These are phyloP conservation scores for Rhabdornis inornatus DNA, from an alignment of 2,113 vertebrate genomes.

Conservation along the genomic window DNA sequence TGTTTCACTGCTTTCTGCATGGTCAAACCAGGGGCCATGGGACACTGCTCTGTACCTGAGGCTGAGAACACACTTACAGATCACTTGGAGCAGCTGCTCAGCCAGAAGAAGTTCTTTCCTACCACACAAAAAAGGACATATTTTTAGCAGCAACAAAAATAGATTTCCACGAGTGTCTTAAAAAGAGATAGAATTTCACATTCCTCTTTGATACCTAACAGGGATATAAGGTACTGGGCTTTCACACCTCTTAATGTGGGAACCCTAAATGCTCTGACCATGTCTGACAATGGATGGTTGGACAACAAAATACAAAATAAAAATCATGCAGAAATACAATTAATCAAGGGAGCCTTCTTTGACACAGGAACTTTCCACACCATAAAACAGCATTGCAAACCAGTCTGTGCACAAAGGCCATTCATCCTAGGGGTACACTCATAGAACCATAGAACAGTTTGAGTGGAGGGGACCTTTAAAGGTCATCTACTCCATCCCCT, in stretches of 20 bases:
- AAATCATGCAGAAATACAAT: conserved; percentile 14
- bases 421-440: background rate
- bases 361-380: background rate
- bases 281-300: conserved; percentile 32
- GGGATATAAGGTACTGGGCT: conserved; percentile 28
- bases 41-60: background rate
- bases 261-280: background rate
- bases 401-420: background rate
- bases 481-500: background rate
- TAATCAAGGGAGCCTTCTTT: background rate
- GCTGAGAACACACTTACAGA: background rate
- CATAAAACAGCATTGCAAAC: background rate
- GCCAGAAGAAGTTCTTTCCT: background rate
- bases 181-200: conserved; percentile 56
- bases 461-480: background rate
- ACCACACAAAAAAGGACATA: background rate
- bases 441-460: background rate
- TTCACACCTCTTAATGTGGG: background rate
- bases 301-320: conserved; percentile 50
- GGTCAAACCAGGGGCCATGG: background rate
- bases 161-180: conserved; percentile 5
- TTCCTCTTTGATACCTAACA: conserved; percentile 34
- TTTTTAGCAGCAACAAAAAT: conserved; percentile 20
- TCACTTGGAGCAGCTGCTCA: background rate
- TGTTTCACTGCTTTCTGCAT: background rate